A percentile compares a stretch with the other conserved stretches of the same genome.
phyloP scores from a whole-genome alignment of 37 sponge, comb jelly and placozoan species.

The Geodia barretti region DNA sequence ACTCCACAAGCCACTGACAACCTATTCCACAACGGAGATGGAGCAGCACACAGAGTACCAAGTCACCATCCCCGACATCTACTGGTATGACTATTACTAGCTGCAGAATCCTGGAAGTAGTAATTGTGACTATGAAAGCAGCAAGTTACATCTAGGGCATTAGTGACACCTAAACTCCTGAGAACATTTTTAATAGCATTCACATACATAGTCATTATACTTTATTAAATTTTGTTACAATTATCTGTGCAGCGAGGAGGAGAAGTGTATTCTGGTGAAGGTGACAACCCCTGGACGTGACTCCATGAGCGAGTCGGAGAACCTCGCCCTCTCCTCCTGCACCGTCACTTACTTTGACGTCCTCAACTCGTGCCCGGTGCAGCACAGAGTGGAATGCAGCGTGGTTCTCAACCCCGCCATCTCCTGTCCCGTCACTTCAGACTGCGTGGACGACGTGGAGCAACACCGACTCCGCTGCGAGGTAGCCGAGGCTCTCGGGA shows the following conservation, averaged over 20 bases:
- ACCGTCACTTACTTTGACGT: conserved; percentile 77
- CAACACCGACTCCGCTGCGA: conserved; percentile 66
- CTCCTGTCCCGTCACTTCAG: conserved; percentile 37
- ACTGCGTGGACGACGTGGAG: conserved; percentile 39
- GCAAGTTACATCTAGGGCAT: no score
- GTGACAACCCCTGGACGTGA: conserved; percentile 29
- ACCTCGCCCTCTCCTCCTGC: conserved; percentile 47
- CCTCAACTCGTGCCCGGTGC: conserved; percentile 23
- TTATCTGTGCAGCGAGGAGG: conserved; percentile 72
- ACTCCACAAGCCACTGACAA: conserved; percentile 55
- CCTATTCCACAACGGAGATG: conserved; percentile 48
- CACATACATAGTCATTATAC: not conserved
- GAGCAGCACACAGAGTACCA: conserved; percentile 40
- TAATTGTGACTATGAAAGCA: no score
- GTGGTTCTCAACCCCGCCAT: conserved; percentile 39
- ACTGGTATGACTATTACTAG: conserved; percentile 73
- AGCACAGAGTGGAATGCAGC: conserved; percentile 4
- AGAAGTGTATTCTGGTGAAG: conserved; percentile 75
- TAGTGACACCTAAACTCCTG: no score
- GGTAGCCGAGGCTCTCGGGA: conserved; percentile 51
- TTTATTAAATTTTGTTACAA: not conserved
- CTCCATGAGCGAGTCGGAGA: conserved; percentile 15
- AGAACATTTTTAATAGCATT: no score
- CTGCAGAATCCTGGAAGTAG: no score
- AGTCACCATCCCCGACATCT: conserved; percentile 88